Base-by-base conservation (phyloP, 2,113 vertebrate species). In the Phylloscopus whistleri region DNA sequence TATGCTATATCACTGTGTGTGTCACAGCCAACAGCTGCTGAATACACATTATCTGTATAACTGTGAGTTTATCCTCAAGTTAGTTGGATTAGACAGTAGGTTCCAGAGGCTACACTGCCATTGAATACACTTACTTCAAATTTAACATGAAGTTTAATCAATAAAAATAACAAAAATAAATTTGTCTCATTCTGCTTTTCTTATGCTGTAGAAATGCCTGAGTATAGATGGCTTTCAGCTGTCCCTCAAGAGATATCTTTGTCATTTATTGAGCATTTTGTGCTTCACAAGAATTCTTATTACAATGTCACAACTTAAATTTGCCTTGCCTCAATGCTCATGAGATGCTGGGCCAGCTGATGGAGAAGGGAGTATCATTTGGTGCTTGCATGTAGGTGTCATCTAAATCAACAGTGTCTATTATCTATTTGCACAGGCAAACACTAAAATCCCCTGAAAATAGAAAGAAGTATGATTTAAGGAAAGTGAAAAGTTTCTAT, bases 71-170 rank as follows among this genome's bases (percentile, higher is more conserved):
- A 74, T 93, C 48, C 55, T 79, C 26, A 37, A 33, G 43, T 94
- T 77, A 95, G 80, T 48, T 78, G 91, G 87, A 90, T 92, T 73
- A 49, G 69, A 91, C 74, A 86, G 77, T 51, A 74, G 22, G 17
- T 96, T 94, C 84, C 69, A 81, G 79, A 76, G 70, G 58, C 59
- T 75, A 44, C 58, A 18, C 62, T 59, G 49, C 53, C 43, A 53
- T 7, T 79, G 86, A 93, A 95, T 83, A 89, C 43, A 62, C 66
- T 84, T 81, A 69, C 35, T 93, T 81, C 74, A 83, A 86, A 93
- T 88, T 84, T 91, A 84, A 73, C 53, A 3, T 63, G 94, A 95
- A 72, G 69, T 94, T 94, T 94, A 94, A 95, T 96, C 89, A 87
- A 91, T 95, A 79, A 84, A 95, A 94, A 59, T 30, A 91, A 46